Conservation (phyloP, 2,797 vertebrate species). For the Poecilia velifera region DNA sequence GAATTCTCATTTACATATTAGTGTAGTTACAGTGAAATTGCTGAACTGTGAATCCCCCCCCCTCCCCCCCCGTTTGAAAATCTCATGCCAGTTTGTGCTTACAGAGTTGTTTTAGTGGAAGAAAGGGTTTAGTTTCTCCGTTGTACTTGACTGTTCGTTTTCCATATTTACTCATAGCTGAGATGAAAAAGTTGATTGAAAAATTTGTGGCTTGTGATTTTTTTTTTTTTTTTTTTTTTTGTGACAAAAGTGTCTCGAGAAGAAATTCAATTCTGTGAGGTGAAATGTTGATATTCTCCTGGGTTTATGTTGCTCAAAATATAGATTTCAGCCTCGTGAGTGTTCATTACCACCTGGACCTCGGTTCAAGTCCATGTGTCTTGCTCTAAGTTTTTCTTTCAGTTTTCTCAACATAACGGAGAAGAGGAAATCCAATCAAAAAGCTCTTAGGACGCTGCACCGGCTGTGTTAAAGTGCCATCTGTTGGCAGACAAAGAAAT, state of each 20-base stretch:
- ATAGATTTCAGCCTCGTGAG: constrained; percentile 2
- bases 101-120: neutral
- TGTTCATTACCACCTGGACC: constrained; percentile 30
- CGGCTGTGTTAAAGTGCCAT: constrained; percentile 81
- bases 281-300: constrained; percentile 5
- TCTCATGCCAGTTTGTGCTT: neutral
- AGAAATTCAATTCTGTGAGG: neutral
- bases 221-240: too few species aligned
- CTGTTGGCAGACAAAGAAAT: constrained; percentile 75
- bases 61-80: neutral
- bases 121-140: neutral
- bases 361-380: constrained; percentile 42
- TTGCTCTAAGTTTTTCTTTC: constrained; percentile 48
- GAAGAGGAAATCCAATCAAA: constrained; percentile 36
- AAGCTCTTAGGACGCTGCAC: constrained; percentile 37
- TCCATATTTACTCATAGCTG: neutral
- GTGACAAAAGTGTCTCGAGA: constrained; percentile 6
- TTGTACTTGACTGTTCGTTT: constrained; percentile 1
- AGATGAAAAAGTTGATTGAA: neutral
- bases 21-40: neutral
- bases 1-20: neutral
- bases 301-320: neutral
- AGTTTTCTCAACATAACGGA: constrained; percentile 44
- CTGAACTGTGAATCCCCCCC: neutral
- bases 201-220: neutral